A percentile compares a stretch with the other conserved stretches of the same genome.
phyloP scores from a whole-genome alignment of 2,888 invertebrate species.

The Clostera curtula region DNA sequence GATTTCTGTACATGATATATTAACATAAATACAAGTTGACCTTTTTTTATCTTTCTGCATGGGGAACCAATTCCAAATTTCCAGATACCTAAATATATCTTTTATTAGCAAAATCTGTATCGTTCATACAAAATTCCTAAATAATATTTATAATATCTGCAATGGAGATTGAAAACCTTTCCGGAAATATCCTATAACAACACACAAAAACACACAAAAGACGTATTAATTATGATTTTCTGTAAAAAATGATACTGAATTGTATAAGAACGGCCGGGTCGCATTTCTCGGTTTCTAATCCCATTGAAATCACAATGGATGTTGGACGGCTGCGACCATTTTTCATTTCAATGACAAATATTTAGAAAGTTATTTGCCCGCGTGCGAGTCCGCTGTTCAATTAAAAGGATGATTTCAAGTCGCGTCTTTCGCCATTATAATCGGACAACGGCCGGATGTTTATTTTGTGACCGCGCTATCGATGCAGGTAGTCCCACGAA shows the following conservation, averaged over 20 bases:
- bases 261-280: slow-evolving; percentile 49
- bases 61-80: too few relatives aligned
- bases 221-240: slow-evolving; percentile 48
- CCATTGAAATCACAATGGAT: slow-evolving; percentile 59
- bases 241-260: slow-evolving; percentile 39
- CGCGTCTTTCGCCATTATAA: slow-evolving; percentile 47
- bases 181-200: slow-evolving; percentile 42
- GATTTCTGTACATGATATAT: too few relatives aligned
- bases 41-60: too few relatives aligned
- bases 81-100: too few relatives aligned
- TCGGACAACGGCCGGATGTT: slow-evolving; percentile 57
- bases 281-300: slow-evolving; percentile 67
- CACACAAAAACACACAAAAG: slow-evolving; percentile 34
- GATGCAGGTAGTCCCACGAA: slow-evolving; percentile 63
- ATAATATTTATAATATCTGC: too few relatives aligned
- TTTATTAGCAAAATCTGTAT: too few relatives aligned
- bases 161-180: slow-evolving; percentile 25
- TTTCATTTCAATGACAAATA: slow-evolving; percentile 71
- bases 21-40: too few relatives aligned
- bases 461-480: slow-evolving; percentile 58
- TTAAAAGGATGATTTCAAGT: slow-evolving; percentile 51
- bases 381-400: slow-evolving; percentile 54
- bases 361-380: slow-evolving; percentile 71
- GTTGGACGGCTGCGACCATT: slow-evolving; percentile 53
- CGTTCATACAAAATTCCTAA: too few relatives aligned